Evolutionary conservation across 2,888 invertebrate species (phyloP).

Genomic region (Melinaea marsaeus): DNA sequence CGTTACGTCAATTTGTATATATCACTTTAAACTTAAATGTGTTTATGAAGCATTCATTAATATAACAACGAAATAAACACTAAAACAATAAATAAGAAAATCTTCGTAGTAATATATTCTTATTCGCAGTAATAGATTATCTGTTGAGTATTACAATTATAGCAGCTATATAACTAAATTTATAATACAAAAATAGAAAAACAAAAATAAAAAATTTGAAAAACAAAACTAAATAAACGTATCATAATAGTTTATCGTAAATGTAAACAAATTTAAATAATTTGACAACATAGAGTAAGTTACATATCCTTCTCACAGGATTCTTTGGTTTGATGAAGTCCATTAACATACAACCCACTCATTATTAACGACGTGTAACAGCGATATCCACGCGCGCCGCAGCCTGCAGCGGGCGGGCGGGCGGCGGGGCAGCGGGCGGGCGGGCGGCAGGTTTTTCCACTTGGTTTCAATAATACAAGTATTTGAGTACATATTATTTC

Average conservation of each 20-base stretch:
- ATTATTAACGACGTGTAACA: slow-evolving; percentile 61
- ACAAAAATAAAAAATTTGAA: too few species aligned
- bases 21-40: too few species aligned
- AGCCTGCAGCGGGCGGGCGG: slow-evolving; percentile 46
- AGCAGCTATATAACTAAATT: too few species aligned
- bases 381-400: slow-evolving; percentile 45
- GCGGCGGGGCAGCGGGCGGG: slow-evolving; percentile 43
- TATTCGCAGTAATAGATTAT: too few species aligned
- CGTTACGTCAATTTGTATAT: neutral
- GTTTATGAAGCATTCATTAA: too few species aligned
- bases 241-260: too few species aligned
- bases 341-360: slow-evolving; percentile 53
- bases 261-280: neutral
- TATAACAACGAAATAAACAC: too few species aligned
- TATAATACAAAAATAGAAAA: too few species aligned
- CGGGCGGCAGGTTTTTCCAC: slow-evolving; percentile 36
- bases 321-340: slow-evolving; percentile 40
- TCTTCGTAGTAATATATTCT: too few species aligned
- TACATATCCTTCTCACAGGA: neutral
- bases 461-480: slow-evolving; percentile 22
- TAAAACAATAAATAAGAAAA: too few species aligned
- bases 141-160: too few species aligned
- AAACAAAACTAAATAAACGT: too few species aligned
- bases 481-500: neutral
- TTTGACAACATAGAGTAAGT: neutral